Evolutionary conservation across 2,888 invertebrate species (phyloP).

Genomic region (Drosophila anomalipes): DNA sequence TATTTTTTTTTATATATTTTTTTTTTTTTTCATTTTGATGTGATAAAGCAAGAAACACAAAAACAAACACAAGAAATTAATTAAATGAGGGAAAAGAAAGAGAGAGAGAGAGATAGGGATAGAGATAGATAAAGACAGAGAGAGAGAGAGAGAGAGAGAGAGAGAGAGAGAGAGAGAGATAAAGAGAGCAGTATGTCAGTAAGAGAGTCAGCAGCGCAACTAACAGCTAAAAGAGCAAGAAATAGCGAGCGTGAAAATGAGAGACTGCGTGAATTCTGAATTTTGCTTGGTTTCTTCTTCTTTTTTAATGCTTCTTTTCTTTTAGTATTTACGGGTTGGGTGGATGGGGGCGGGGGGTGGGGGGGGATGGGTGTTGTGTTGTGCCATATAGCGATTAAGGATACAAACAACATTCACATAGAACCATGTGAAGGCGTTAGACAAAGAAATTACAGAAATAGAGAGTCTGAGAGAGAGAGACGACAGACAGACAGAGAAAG

Average conservation of each 20-base stretch:
- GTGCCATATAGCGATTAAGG: constrained; percentile 18
- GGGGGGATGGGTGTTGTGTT: constrained; percentile 12
- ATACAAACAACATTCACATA: constrained; percentile 13
- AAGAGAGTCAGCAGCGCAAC: constrained; percentile 52
- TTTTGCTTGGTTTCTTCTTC: constrained; percentile 1
- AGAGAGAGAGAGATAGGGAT: constrained; percentile 15
- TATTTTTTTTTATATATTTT: constrained; percentile 14
- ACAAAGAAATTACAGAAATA: neutral
- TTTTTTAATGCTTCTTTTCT: neutral
- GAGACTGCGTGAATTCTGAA: constrained; percentile 27
- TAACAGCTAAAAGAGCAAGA: constrained; percentile 50
- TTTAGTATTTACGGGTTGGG: neutral
- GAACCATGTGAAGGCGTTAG: constrained; percentile 1
- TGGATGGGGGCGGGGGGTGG: neutral
- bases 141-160: constrained; percentile 22
- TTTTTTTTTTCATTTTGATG: constrained; percentile 5
- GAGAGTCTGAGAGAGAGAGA: neutral
- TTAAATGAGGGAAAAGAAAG: constrained; percentile 15
- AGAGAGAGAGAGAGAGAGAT: constrained; percentile 16
- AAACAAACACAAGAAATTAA: constrained; percentile 12
- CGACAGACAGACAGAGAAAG: neutral
- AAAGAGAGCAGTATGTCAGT: constrained; percentile 53
- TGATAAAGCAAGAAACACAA: constrained; percentile 12
- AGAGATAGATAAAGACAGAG: constrained; percentile 13
- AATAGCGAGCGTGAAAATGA: constrained; percentile 30